Base-by-base conservation (phyloP, 1,140 invertebrate species). In the Drosophila teissieri region DNA sequence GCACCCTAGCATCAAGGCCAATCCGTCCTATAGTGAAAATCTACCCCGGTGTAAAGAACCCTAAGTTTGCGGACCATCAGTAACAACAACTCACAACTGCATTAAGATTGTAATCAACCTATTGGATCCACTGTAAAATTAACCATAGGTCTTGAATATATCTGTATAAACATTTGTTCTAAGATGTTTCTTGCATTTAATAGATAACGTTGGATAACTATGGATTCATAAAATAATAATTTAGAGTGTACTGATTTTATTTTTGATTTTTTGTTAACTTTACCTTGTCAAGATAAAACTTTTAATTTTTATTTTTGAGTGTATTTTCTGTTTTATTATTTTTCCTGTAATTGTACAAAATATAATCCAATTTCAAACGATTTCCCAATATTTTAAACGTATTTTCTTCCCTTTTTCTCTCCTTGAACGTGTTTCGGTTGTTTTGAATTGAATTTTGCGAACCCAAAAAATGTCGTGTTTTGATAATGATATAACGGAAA, bases 1-100 rank as follows among this genome's bases (percentile, higher is more conserved):
- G 84, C 84, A 89, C 84, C 84, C 84, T 78, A 89, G 84, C 84
- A 89, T 89, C 84, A 89, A 89, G 84, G 84, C 84, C 57, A 68
- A 40, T 36, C n/a, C 48, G 52, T 49, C 37, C 36, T 31, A 15
- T n/a, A 53, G 14, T 14, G 48, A 64, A 61, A 48, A 36, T 27
- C 11, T 36, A 27, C 11, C 53, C 49, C 15, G 37, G 52, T 57
- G 44, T 70, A 56, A 48, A 69, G 15, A 69, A 27, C 14, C 58
- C 44, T n/a, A 46, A 12, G 34, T 12, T 39, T 53, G 14, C 22
- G 12, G 63, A 49, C 36, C 67, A 46, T 70, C 51, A n/a, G 15
- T 42, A 44, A 31, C 31, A 56, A 46, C 49, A 39, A 45, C 6
- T 24, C 37, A 27, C 42, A 22, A 11, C 14, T 27, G 15, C 17